A percentile compares a stretch with the other conserved stretches of the same genome.
Evolutionary conservation across 2,888 invertebrate genomes (phyloP).

Genomic region (Acanthosepion esculentum): DNA sequence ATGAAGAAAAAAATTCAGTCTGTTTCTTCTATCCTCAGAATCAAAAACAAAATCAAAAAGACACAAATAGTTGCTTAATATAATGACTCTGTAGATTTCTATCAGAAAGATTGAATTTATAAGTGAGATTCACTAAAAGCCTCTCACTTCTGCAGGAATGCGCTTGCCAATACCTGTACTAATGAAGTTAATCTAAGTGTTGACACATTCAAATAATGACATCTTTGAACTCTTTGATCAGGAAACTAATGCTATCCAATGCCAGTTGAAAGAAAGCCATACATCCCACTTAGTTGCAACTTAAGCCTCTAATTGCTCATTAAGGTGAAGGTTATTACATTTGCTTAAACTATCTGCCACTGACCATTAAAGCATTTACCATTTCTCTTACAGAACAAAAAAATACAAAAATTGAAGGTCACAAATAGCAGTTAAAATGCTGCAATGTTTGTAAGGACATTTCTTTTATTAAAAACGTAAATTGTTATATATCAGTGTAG

Average conservation of each 20-base stretch:
- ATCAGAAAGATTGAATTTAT: background rate
- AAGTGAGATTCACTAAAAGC: background rate
- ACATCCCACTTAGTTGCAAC: background rate
- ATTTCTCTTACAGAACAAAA: background rate
- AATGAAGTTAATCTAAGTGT: constrained; percentile 6
- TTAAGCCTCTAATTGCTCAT: background rate
- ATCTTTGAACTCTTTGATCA: background rate
- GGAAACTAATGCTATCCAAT: background rate
- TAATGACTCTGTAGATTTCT: background rate
- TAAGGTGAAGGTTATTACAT: background rate
- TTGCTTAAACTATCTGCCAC: background rate
- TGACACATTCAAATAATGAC: constrained; percentile 1
- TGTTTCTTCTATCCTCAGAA: too few species aligned
- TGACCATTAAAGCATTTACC: background rate
- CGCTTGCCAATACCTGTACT: background rate
- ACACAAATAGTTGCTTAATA: background rate
- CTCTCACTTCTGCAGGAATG: background rate
- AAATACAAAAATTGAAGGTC: background rate
- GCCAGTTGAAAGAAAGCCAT: constrained; percentile 13
- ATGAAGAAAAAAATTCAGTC: too few species aligned
- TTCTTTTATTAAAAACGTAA: background rate
- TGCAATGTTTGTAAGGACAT: background rate
- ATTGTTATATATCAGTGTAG: too few species aligned
- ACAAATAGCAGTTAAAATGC: background rate
- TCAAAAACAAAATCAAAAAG: background rate